Conservation (phyloP, 2,113 vertebrate species). For the Macaca nemestrina region DNA sequence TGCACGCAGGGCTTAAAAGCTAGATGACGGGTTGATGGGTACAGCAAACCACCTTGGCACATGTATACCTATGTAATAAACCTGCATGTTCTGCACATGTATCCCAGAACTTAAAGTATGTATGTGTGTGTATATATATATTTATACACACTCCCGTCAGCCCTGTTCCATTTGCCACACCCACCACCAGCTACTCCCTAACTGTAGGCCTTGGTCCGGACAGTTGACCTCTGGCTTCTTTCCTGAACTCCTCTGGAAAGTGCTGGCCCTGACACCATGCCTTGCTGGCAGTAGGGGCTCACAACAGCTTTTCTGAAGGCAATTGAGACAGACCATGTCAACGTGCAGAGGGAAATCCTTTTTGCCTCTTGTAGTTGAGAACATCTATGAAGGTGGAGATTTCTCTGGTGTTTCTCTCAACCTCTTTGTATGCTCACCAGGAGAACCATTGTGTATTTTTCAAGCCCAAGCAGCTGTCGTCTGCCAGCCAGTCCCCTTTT, state of each 20-base stretch:
- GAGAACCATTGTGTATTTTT: not conserved
- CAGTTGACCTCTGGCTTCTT: not conserved
- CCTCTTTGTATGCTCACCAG: not conserved
- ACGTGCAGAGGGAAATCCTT: not conserved
- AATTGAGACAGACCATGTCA: accelerated
- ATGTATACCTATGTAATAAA: too few species aligned
- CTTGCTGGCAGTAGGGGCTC: not conserved
- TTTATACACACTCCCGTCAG: not conserved
- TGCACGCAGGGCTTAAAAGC: too few species aligned
- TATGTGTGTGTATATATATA: too few species aligned
- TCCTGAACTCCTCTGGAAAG: not conserved
- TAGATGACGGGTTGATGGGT: too few species aligned
- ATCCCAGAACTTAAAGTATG: too few species aligned
- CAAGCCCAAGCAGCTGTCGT: not conserved
- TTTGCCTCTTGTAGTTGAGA: not conserved
- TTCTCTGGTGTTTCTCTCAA: not conserved
- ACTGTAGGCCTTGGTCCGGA: not conserved
- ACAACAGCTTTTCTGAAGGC: not conserved
- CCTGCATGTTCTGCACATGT: too few species aligned
- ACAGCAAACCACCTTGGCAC: too few species aligned
- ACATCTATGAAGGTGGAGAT: not conserved
- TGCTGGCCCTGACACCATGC: not conserved
- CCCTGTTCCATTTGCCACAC: not conserved
- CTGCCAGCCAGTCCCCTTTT: not conserved
- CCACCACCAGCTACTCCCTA: not conserved